Evolutionary conservation across 2,888 invertebrate species (phyloP).

Genomic region (Cyaniris semiargus): DNA sequence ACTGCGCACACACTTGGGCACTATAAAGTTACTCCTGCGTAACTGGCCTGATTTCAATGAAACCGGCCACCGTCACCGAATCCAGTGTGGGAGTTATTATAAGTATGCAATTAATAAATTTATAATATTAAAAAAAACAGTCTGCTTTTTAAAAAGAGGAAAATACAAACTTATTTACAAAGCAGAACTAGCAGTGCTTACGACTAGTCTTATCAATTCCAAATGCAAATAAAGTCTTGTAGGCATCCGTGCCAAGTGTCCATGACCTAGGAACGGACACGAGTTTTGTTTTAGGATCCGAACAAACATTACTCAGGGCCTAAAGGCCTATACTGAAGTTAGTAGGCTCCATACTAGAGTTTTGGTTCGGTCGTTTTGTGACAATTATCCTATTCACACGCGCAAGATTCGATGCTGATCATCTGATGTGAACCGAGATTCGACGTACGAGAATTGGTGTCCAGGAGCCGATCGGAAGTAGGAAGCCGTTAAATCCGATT

Average conservation of each 20-base stretch:
- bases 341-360: not conserved
- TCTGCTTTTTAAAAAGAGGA: not conserved
- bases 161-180: not conserved
- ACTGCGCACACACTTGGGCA: no score
- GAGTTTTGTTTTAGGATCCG: conserved; percentile 1
- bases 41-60: no score
- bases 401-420: no score
- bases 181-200: not conserved
- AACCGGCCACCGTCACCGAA: no score
- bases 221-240: not conserved
- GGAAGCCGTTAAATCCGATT: not conserved
- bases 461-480: not conserved
- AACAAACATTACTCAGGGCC: not conserved
- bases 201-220: not conserved
- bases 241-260: not conserved
- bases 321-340: no score
- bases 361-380: not conserved
- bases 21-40: no score
- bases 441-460: not conserved
- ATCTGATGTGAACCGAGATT: no score
- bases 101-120: no score
- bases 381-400: not conserved
- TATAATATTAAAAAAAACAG: no score
- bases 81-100: no score
- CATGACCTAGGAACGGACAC: not conserved